phyloP scores from a whole-genome alignment of 1,140 invertebrate species.

The Oryctes rhinoceros region DNA sequence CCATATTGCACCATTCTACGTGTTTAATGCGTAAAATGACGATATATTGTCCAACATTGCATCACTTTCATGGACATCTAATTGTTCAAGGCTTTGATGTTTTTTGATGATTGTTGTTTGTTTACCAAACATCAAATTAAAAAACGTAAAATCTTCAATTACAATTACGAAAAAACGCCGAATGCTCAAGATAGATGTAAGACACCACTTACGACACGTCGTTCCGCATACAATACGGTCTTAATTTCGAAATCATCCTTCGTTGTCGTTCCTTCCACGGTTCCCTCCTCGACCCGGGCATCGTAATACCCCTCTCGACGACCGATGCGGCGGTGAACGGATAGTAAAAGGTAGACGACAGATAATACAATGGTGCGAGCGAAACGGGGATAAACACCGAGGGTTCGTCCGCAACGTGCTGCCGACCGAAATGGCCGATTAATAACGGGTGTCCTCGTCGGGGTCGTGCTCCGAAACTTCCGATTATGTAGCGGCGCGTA shows the following conservation, averaged over 20 bases:
- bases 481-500: neutral
- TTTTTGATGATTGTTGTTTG: too few species aligned
- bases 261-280: neutral
- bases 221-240: neutral
- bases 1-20: too few species aligned
- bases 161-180: neutral
- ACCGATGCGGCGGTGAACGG: neutral
- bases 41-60: too few species aligned
- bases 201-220: neutral
- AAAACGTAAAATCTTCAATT: too few species aligned
- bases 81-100: too few species aligned
- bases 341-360: neutral
- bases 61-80: too few species aligned
- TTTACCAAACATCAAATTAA: too few species aligned
- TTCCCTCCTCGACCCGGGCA: neutral
- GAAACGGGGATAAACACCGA: neutral
- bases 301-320: neutral
- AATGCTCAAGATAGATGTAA: neutral
- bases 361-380: neutral
- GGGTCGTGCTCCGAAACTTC: neutral
- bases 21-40: too few species aligned
- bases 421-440: slow-evolving; percentile 1
- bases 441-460: neutral
- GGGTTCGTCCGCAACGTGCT: neutral
- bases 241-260: neutral